Base-by-base conservation (phyloP, 2,113 vertebrate genomes). In the Athene cunicularia region DNA sequence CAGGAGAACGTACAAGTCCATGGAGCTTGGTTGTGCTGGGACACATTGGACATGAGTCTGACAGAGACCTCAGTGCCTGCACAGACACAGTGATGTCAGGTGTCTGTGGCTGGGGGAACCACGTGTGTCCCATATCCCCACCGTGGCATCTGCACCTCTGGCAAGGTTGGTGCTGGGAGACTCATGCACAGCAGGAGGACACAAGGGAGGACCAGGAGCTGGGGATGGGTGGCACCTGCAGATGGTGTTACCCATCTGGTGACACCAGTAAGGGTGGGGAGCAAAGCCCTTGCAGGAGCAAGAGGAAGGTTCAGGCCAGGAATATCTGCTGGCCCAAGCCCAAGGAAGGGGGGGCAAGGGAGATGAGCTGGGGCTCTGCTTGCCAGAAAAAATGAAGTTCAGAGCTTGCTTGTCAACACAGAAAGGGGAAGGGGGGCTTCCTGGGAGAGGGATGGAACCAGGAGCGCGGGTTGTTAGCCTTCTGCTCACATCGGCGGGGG, bases 401-500 rank as follows among this genome's bases (percentile, higher is more conserved):
- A 91, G 95, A 92, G 86, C 94, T 96, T 20, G 1, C 72, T 93
- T 96, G 94, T 97, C 96, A 96, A 91, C 66, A 91, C 0, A 19
- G 93, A 77, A 93, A 83, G 85, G 53, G 82, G 73, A 95, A 96
- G 89, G 84, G 93, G 79, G 89, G 71, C 80, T 91, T 93, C 86
- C 93, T 73, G 83, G 95, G 95, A 86, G 95, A 95, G 52, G 62
- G 58, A 89, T 73, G 77, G 94, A 95, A 83, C 80, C 1, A 20
- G 72, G 80, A 92, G 75, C 2, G 35, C 1, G 22, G 89, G 90
- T 97, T 73, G 94, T 98, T 98, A 97, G 97, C 95, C 97, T 98
- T 96, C 97, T 97, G 97, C 97, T 97, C 97, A 97, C 97, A 97
- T 97, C 94, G 22, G 88, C 83, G 13, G 75, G 94, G 95, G 93